Percentiles rank a stretch among this genome's conserved stretches.
Conservation (phyloP, 1,140 invertebrate genomes). For the Bactericera cockerelli region DNA sequence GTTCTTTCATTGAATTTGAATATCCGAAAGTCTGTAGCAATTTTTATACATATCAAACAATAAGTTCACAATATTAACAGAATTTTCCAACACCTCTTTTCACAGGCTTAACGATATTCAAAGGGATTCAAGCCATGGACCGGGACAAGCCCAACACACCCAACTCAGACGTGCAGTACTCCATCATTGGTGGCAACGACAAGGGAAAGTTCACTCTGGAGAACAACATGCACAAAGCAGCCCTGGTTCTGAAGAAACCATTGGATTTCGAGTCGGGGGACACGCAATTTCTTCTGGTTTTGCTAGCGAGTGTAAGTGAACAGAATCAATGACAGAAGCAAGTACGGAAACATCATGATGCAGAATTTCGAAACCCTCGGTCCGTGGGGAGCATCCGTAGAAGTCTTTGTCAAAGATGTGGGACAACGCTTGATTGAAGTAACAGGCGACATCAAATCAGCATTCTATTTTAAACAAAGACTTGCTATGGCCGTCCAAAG, state of each 20-base stretch:
- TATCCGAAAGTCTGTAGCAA: no score
- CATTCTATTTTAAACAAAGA: no score
- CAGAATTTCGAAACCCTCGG: no score
- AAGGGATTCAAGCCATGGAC: slow-evolving; percentile 61
- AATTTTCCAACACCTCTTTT: slow-evolving; percentile 14
- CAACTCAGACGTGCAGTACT: slow-evolving; percentile 74
- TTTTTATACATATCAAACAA: no score
- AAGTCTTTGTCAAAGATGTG: no score
- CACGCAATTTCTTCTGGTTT: slow-evolving; percentile 50
- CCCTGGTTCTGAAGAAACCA: slow-evolving; percentile 48
- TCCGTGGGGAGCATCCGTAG: no score
- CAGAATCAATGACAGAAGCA: neutral
- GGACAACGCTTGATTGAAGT: no score
- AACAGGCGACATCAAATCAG: no score
- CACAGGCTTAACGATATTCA: slow-evolving; percentile 60
- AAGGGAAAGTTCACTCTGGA: slow-evolving; percentile 60
- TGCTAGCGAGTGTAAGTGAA: slow-evolving; percentile 55
- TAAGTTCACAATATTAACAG: no score
- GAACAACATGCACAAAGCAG: slow-evolving; percentile 51
- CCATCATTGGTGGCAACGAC: slow-evolving; percentile 57
- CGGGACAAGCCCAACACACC: slow-evolving; percentile 73
- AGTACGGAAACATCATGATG: no score
- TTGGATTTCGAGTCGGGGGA: slow-evolving; percentile 68
- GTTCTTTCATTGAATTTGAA: no score
- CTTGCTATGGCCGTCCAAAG: no score